Percentiles rank a stretch among this genome's conserved stretches.
These are phyloP conservation scores for Ceuthmochares aereus DNA, from an alignment of 2,113 vertebrate genomes.

Conservation along the genomic window DNA sequence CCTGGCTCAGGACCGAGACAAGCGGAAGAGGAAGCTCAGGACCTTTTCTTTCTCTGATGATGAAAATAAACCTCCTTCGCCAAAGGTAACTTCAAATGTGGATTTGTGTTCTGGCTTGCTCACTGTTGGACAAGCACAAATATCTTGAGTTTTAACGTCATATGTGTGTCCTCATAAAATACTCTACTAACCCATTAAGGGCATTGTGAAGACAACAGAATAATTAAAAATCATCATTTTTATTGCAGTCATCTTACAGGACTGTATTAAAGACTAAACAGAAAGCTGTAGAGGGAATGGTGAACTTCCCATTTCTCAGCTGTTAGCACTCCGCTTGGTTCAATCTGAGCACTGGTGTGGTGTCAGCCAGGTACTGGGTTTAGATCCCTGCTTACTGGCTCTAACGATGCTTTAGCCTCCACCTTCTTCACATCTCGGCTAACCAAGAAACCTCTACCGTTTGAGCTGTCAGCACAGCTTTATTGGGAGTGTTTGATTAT, in stretches of 20 bases:
- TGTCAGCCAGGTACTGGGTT: neutral
- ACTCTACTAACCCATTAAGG: neutral
- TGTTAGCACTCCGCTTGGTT: neutral
- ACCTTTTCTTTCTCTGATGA: constrained; percentile 92
- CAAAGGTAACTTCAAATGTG: constrained; percentile 82
- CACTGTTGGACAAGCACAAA: neutral
- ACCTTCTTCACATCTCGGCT: neutral
- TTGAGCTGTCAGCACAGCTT: neutral
- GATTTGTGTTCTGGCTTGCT: neutral
- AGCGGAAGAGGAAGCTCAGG: constrained; percentile 85
- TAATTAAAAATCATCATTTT: neutral
- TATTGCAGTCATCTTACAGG: neutral
- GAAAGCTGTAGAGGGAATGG: neutral
- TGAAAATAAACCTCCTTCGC: constrained; percentile 92
- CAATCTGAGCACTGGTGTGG: neutral
- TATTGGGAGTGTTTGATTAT: neutral
- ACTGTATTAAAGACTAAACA: neutral
- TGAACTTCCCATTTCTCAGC: neutral
- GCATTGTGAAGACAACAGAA: neutral
- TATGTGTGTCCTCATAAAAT: neutral
- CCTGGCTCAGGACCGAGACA: constrained; percentile 75
- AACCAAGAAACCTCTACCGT: neutral
- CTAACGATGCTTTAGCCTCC: accelerated
- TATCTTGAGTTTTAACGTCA: neutral
- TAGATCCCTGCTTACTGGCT: neutral